These are phyloP conservation scores for Drosophila formosana DNA, from an alignment of 2,888 invertebrate species.

Conservation along the genomic window DNA sequence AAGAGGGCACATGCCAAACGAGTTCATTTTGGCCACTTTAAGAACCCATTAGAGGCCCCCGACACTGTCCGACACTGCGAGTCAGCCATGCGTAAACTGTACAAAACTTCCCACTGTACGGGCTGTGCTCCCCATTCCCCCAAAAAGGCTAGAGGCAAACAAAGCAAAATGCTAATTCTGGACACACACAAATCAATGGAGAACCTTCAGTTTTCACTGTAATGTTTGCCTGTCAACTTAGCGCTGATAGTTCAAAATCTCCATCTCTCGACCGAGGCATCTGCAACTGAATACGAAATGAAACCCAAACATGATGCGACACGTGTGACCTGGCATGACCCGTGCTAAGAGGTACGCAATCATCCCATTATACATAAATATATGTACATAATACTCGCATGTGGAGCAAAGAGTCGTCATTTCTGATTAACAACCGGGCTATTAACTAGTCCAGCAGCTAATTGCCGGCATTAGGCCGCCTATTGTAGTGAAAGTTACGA, in stretches of 20 bases:
- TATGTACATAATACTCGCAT: conserved; percentile 2
- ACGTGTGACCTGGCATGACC: conserved; percentile 43
- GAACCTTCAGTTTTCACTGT: conserved; percentile 32
- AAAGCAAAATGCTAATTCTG: conserved; percentile 65
- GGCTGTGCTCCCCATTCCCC: conserved; percentile 21
- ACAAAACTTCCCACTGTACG: conserved; percentile 51
- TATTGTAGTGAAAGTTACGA: conserved; percentile 68
- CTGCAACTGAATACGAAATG: conserved; percentile 53
- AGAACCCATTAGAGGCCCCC: conserved; percentile 58
- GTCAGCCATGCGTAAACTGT: conserved; percentile 66
- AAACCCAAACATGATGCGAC: conserved; percentile 20
- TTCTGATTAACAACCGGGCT: conserved; percentile 26
- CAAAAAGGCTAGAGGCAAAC: conserved; percentile 22
- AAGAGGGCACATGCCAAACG: conserved; percentile 62
- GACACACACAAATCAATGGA: conserved; percentile 59
- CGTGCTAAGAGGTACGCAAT: conserved; percentile 25
- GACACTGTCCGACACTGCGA: neutral
- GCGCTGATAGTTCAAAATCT: conserved; percentile 31
- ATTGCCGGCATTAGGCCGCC: conserved; percentile 51
- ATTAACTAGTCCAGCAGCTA: conserved; percentile 57
- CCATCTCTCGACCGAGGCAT: too few species aligned
- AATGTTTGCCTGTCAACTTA: conserved; percentile 60
- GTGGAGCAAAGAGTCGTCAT: conserved; percentile 22
- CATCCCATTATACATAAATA: conserved; percentile 35
- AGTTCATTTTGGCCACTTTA: conserved; percentile 74